phyloP scores from a whole-genome alignment of 2,797 vertebrate species.

The Myotis planiceps region DNA sequence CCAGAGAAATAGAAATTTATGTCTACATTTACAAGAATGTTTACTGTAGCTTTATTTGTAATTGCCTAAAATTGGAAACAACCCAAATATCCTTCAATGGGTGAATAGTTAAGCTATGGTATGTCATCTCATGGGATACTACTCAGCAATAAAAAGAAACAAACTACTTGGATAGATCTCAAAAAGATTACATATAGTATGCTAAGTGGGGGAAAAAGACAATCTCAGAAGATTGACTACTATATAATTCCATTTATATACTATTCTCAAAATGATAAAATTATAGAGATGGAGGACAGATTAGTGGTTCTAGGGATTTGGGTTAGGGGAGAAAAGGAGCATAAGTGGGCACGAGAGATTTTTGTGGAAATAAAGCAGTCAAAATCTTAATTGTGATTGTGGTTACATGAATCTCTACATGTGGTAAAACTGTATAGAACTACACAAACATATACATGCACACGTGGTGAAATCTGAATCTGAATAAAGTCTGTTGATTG shows the following conservation, averaged over 20 bases:
- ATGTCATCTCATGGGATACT: not conserved
- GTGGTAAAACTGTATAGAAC: not conserved
- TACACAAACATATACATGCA: not conserved
- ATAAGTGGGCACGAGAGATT: not conserved
- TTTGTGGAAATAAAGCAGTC: not conserved
- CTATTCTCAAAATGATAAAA: not conserved
- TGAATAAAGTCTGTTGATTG: not conserved
- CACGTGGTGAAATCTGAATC: not conserved
- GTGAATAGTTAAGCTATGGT: not conserved
- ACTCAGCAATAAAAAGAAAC: not conserved
- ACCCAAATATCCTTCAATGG: not conserved
- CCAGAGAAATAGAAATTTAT: constrained; percentile 19
- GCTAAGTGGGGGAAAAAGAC: not conserved
- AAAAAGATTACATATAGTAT: not conserved
- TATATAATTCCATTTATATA: not conserved
- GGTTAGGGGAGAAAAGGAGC: not conserved
- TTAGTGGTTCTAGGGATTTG: not conserved
- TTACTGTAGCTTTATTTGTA: not conserved
- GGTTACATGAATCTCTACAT: not conserved
- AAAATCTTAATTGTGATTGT: not conserved
- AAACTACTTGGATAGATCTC: not conserved
- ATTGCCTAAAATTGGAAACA: not conserved
- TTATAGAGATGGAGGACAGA: not conserved
- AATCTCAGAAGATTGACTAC: not conserved
- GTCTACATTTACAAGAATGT: not conserved